A percentile compares a stretch with the other conserved stretches of the same genome.
These are phyloP conservation scores for Bubo bubo DNA, from an alignment of 2,113 vertebrate species.

Conservation along the genomic window DNA sequence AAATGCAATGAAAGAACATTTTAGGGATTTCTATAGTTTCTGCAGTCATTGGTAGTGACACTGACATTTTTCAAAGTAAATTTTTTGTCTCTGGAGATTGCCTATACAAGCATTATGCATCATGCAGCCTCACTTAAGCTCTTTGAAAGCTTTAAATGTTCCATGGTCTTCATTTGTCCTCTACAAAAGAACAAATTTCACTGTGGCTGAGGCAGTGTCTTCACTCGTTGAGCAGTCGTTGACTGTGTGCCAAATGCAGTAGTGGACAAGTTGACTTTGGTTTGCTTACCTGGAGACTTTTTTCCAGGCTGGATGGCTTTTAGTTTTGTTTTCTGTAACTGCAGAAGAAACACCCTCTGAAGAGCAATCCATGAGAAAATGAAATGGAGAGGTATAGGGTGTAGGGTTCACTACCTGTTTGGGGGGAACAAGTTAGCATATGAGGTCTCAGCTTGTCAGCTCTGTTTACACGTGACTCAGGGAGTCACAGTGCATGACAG, in stretches of 20 bases:
- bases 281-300: not conserved
- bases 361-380: not conserved
- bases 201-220: not conserved
- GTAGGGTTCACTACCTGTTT: not conserved
- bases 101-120: not conserved
- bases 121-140: not conserved
- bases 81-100: not conserved
- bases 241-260: not conserved
- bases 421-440: not conserved
- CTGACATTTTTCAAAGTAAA: slow-evolving; percentile 9
- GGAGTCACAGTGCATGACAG: not conserved
- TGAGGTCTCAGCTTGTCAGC: not conserved
- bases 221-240: not conserved
- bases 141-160: not conserved
- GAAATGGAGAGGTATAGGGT: not conserved
- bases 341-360: not conserved
- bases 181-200: not conserved
- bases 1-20: not conserved
- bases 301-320: not conserved
- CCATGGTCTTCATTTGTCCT: not conserved
- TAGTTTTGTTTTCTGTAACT: not conserved
- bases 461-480: not conserved
- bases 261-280: not conserved
- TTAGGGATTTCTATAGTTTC: not conserved
- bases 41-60: not conserved